phyloP scores from a whole-genome alignment of 2,888 invertebrate species.

The Labia minor region DNA sequence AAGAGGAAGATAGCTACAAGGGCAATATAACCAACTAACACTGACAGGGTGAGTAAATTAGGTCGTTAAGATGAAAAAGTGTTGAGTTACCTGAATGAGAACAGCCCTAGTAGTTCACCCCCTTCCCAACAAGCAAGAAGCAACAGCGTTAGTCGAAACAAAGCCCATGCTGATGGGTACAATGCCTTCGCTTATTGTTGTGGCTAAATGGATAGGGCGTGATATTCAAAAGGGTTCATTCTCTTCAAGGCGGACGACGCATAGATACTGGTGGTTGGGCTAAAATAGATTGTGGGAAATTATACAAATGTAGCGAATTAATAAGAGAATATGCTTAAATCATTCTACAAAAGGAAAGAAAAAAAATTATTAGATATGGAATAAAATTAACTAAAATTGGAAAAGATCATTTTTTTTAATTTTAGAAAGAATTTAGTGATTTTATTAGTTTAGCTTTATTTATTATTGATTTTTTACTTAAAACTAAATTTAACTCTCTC shows the following conservation, averaged over 20 bases:
- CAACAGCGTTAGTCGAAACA: background rate
- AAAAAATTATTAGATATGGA: too few relatives aligned
- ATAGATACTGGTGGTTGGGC: too few relatives aligned
- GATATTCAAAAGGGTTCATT: background rate
- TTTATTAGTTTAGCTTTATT: too few relatives aligned
- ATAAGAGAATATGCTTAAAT: background rate
- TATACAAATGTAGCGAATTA: background rate
- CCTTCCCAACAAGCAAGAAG: background rate
- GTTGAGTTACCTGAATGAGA: background rate
- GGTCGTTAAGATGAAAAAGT: constrained; percentile 13
- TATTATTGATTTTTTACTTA: too few relatives aligned
- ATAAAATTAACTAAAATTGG: too few relatives aligned
- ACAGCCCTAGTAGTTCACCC: background rate
- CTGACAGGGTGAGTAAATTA: constrained; percentile 7
- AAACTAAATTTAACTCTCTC: too few relatives aligned
- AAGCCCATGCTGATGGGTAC: background rate
- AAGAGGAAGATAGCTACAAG: background rate
- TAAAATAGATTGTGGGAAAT: background rate
- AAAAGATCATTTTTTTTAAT: too few relatives aligned
- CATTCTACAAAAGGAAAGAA: too few relatives aligned
- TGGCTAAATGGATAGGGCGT: background rate
- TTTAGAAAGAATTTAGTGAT: too few relatives aligned
- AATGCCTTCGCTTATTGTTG: background rate
- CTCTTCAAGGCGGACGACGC: too few relatives aligned
- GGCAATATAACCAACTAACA: background rate